Conservation (phyloP, 2,797 vertebrate species). For the Poecilia velifera region DNA sequence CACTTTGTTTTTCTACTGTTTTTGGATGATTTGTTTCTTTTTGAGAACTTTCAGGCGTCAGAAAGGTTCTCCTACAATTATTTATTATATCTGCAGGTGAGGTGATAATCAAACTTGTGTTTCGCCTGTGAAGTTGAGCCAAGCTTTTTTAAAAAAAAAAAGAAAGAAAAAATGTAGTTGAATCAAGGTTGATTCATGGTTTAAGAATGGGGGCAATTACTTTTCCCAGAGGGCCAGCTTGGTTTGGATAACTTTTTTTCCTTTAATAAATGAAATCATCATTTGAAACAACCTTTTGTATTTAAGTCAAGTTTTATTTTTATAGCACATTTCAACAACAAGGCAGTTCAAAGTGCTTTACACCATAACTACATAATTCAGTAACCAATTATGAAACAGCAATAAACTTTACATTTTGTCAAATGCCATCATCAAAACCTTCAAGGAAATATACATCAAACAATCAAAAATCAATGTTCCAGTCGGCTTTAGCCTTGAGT, state of each 20-base stretch:
- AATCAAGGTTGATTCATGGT: neutral
- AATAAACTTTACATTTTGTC: no score
- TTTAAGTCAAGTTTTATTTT: no score
- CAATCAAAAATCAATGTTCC: no score
- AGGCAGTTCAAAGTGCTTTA: no score
- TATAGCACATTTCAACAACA: no score
- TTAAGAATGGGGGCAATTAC: neutral
- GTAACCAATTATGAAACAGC: no score
- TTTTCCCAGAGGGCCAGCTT: conserved; percentile 1
- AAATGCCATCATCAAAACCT: no score
- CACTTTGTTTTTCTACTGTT: neutral
- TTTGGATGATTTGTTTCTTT: neutral
- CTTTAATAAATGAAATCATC: neutral
- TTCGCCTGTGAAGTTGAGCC: neutral
- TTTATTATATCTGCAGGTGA: conserved; percentile 3
- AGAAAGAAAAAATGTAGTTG: no score
- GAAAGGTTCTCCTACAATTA: neutral
- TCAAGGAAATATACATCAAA: no score
- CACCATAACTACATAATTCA: no score
- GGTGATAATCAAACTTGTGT: neutral
- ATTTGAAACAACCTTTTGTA: neutral
- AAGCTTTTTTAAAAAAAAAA: neutral
- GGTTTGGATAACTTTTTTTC: neutral
- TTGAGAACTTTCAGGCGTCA: neutral
- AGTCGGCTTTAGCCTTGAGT: no score